A percentile compares a stretch with the other conserved stretches of the same genome.
Evolutionary conservation across 2,888 invertebrate genomes (phyloP).

Genomic region (Hermodice carunculata): DNA sequence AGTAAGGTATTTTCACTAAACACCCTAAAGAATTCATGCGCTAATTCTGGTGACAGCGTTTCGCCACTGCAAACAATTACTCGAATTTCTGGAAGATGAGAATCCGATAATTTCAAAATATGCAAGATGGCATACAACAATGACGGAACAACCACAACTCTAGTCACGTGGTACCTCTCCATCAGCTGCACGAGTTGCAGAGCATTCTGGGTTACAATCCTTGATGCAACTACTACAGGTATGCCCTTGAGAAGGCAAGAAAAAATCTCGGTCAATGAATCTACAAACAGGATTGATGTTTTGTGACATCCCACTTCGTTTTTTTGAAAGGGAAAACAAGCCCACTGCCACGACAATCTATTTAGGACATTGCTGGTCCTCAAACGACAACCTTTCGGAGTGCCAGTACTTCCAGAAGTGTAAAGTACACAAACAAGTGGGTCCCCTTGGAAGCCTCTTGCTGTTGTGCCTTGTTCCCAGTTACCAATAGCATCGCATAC

Average conservation of each 20-base stretch:
- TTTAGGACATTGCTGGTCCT: constrained; percentile 78
- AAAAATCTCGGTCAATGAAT: constrained; percentile 90
- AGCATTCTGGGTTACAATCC: constrained; percentile 82
- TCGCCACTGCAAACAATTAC: constrained; percentile 24
- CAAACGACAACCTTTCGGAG: constrained; percentile 88
- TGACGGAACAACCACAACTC: constrained; percentile 83
- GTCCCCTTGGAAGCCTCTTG: neutral
- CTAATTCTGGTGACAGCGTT: constrained; percentile 2
- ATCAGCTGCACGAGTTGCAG: constrained; percentile 80
- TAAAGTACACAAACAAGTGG: constrained; percentile 75
- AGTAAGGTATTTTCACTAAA: constrained; percentile 76
- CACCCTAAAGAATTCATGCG: neutral
- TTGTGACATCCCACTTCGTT: constrained; percentile 87
- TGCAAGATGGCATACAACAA: too few relatives aligned
- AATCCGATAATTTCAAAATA: too few relatives aligned
- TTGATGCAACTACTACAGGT: constrained; percentile 81
- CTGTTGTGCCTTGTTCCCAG: neutral
- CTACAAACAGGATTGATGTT: constrained; percentile 92
- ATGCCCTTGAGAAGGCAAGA: constrained; percentile 83
- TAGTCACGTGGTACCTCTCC: constrained; percentile 74
- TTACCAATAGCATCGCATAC: neutral
- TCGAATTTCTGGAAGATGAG: too few relatives aligned
- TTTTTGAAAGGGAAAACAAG: constrained; percentile 80
- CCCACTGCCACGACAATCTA: constrained; percentile 90
- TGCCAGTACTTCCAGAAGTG: constrained; percentile 90